Base-by-base conservation (phyloP, 2,113 vertebrate species). In the Eublepharis macularius region DNA sequence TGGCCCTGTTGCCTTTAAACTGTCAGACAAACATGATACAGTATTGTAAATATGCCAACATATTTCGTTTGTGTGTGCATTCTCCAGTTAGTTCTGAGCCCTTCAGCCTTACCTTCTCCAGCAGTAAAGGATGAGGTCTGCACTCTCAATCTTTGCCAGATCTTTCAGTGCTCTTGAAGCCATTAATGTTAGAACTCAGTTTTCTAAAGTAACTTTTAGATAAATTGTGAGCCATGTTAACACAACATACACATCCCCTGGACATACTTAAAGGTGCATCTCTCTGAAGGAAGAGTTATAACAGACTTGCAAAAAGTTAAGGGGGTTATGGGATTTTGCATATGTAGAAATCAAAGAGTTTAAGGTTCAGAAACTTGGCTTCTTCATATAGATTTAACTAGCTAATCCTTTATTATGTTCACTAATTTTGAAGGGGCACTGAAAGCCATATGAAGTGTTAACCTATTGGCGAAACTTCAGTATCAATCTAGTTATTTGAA, bases 401-500 rank as follows among this genome's bases (percentile, higher is more conserved):
- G 76, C 39, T 84, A 51, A 80, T 73, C 77, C 80, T 92, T 90
- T 87, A 34, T 92, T 79, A 90, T 86, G 91, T 93, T 88, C 76
- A 21, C 29, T 60, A 47, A 86, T 90, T 90, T 91, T 89, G 89
- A 90, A 94, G 84, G 91, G 86, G 86, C 4, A 2, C 83, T 90
- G 85, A 92, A 86, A 90, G 74, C 83, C 90, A 89, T 91, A 88
- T 87, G 75, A 95, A 91, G 87, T 94, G 93, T 92, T 93, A 76
- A 45, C 83, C 81, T 83, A 69, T 86, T 90, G 95, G 96, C 96
- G 95, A 97, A 96, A 94, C 94, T 95, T 96, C 93, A 95, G 91
- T 87, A 91, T 92, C 94, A 92, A 81, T 91, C 92, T 94, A 92
- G 86, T 94, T 94, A 89, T 94, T 92, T 95, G 95, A 92, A 95